Conservation (phyloP, 2,797 vertebrate genomes). For the Eospalax fontanierii region DNA sequence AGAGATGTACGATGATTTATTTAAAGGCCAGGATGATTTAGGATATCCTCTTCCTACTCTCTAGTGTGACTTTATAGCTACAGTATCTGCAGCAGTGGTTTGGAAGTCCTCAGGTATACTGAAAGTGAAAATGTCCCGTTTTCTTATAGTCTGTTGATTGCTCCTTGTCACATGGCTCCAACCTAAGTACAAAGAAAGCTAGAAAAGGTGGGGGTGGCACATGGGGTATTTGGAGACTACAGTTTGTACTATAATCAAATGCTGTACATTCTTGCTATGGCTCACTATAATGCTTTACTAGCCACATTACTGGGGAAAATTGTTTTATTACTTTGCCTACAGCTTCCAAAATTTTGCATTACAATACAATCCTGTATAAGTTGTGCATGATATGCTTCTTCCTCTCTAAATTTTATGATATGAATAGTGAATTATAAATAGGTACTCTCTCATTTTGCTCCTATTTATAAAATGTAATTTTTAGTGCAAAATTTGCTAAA, state of each 20-base stretch:
- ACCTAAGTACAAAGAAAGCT: not conserved
- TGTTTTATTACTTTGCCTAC: not conserved
- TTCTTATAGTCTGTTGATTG: not conserved
- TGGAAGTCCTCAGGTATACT: not conserved
- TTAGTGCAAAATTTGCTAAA: conserved; percentile 54
- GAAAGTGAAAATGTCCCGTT: conserved; percentile 2
- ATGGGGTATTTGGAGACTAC: conserved; percentile 33
- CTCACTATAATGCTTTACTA: not conserved
- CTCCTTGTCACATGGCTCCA: not conserved
- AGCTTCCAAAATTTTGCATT: conserved; percentile 47
- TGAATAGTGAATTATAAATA: conserved; percentile 57
- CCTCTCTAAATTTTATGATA: not conserved
- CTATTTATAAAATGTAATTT: conserved; percentile 61
- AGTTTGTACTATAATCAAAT: not conserved
- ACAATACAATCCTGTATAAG: not conserved
- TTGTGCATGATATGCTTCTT: not conserved
- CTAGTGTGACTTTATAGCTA: not conserved
- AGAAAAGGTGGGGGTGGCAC: not conserved
- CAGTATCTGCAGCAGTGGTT: not conserved
- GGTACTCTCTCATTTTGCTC: conserved; percentile 25
- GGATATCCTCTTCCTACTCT: not conserved
- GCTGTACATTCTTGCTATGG: conserved; percentile 24
- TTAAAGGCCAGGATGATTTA: not conserved
- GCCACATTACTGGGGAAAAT: not conserved
- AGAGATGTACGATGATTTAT: not conserved